Evolutionary conservation across 2,797 vertebrate genomes (phyloP).

Genomic region (Cryptoprocta ferox): DNA sequence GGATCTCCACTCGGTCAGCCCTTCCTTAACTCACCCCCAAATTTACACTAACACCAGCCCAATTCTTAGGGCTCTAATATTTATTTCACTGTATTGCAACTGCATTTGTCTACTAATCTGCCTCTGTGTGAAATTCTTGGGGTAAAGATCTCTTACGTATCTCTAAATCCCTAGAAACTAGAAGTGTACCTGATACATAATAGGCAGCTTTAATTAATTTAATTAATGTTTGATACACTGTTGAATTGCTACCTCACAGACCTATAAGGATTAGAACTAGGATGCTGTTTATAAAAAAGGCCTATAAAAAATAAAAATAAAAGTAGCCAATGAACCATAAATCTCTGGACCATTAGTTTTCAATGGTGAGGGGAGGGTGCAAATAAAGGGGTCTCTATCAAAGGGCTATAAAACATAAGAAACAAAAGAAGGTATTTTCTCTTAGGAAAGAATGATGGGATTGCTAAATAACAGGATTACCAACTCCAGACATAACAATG

Average conservation of each 20-base stretch:
- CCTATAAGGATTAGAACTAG: neutral
- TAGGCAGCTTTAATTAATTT: neutral
- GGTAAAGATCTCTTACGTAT: neutral
- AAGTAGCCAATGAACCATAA: neutral
- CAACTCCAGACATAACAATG: slow-evolving; percentile 35
- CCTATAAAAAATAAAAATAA: neutral
- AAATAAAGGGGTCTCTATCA: neutral
- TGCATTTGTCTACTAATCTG: neutral
- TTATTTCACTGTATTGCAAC: neutral
- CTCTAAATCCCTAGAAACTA: neutral
- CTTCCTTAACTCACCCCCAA: neutral
- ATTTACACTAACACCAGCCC: neutral
- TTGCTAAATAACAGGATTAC: neutral
- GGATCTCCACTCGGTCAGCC: neutral
- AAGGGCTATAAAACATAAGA: neutral
- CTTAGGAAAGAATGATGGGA: neutral
- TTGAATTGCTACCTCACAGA: neutral
- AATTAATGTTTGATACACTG: neutral
- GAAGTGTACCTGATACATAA: neutral
- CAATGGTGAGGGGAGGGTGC: neutral
- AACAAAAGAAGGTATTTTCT: slow-evolving; percentile 33
- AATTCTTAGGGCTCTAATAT: neutral
- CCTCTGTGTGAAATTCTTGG: neutral
- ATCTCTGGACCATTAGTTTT: neutral
- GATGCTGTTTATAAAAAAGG: neutral